Conservation (phyloP, 2,113 vertebrate genomes). For the Erythrocercus mccallii region DNA sequence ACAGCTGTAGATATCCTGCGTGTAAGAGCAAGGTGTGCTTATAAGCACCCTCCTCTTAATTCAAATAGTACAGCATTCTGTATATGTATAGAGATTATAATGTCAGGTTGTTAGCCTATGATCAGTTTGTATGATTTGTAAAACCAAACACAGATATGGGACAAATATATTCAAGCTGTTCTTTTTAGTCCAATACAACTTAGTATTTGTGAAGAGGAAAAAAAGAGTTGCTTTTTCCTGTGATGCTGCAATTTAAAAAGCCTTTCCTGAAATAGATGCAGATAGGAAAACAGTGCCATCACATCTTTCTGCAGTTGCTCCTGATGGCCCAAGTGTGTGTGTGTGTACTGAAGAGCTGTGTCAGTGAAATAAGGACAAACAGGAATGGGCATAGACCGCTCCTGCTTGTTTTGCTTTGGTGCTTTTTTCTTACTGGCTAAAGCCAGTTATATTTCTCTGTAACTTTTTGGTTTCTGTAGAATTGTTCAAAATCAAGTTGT, state of each 20-base stretch:
- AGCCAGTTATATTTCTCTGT: neutral
- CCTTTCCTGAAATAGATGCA: neutral
- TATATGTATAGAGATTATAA: neutral
- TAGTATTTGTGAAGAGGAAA: neutral
- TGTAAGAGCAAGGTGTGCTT: rapidly evolving
- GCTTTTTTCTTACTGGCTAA: neutral
- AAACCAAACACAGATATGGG: neutral
- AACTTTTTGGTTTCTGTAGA: neutral
- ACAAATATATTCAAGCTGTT: neutral
- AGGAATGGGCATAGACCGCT: neutral
- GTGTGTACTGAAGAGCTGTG: neutral
- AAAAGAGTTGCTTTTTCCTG: neutral
- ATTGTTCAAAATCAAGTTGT: neutral
- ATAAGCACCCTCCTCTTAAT: neutral
- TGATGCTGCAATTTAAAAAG: neutral
- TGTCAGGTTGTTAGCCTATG: neutral
- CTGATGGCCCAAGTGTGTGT: neutral
- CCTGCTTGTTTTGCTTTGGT: neutral
- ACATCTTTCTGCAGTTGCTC: neutral
- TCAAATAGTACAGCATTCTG: neutral
- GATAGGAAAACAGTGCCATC: neutral
- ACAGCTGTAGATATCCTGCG: neutral
- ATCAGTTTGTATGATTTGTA: neutral
- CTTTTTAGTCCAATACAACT: neutral
- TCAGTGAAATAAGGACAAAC: neutral